Base-by-base conservation (phyloP, 2,797 vertebrate species). In the Rousettus madagascariensis region DNA sequence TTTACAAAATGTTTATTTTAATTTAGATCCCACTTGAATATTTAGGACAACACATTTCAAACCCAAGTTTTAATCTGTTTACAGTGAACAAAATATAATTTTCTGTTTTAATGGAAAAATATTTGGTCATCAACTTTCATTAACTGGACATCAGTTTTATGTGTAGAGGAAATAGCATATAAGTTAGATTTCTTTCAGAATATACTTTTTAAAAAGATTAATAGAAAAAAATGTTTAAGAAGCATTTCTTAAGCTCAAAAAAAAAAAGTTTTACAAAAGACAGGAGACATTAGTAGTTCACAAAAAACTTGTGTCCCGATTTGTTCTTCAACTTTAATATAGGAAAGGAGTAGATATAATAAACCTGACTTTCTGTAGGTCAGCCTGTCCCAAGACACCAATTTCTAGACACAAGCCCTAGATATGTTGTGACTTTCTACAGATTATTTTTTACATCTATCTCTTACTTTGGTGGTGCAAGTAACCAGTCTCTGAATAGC, bases 161-260 rank as follows among this genome's bases (percentile, higher is more conserved):
- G 30, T 86, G 3, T 41, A 77, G 38, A 94, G 24, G n/a, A 72
- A 96, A 66, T 6, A 63, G 16, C 20, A 46, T 24, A 79, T n/a
- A 38, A 85, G 61, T 80, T 92, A 79, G 19, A 84, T 85, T 89
- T 91, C 82, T 93, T 94, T 36, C 38, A 90, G 28, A 94, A 91
- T 41, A 66, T 8, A 57, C 24, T 24, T 72, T 63, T 55, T 3
- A 49, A n/a, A 83, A 65, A 83, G 49, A 24, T 24, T 26, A 33
- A 86, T 59, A 36, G 15, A 6, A 17, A 68, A 86, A 51, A 30
- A 17, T 80, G 41, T 28, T 74, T 77, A 28, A 51, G 49, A 85
- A 88, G 13, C 33, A 57, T 30, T 11, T 85, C 82, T 91, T n/a
- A 17, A 38, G 4, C 33, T 74, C 71, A 74, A 72, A 74, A 91